Base-by-base conservation (phyloP, 2,888 invertebrate species). In the Litoditis marina region DNA sequence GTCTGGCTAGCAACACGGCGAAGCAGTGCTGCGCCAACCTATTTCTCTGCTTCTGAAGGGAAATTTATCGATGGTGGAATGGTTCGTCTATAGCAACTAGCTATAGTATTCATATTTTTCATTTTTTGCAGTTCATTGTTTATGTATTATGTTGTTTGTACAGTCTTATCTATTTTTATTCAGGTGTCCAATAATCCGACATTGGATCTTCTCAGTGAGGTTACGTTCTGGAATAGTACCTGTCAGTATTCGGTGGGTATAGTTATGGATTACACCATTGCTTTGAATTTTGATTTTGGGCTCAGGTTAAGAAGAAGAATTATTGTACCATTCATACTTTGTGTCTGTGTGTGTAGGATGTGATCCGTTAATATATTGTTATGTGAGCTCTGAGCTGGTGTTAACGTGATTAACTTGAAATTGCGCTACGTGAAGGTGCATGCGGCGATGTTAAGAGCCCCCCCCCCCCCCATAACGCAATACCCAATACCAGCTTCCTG, bases 11-110 rank as follows among this genome's bases (percentile, higher is more conserved):
- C 92, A 0, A 94, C 93, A 0, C 86, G 96, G 28, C 91, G 94
- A 1, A 91, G 92, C 0, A 95, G 95, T 1, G 96, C 98, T 0
- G 96, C 98, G 16, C 98, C 98, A 0, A 92, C 95, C 0, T 98
- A 94, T 85, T 96, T 61, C 30, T 50, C 61, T 6, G 53, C 61
- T 13, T 50, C 57, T 34, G 44, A 62, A 60, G 66, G 72, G 13
- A 65, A 77, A 54, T 80, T 69, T 54, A 81, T 80, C 46, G 80
- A 80, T 54, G 80, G 80, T 5, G 80, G 80, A 52, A 76, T 79
- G 61, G 93, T 95, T 80, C 3, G 31, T 8, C 19, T 11, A 30
- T 30, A 7, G 27, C 8, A 19, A 34, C 6, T 34, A 22, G 13
- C 13, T 19, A 19, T 19, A 42, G 3, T 8, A 42, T 16, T 16